Evolutionary conservation across 2,797 vertebrate species (phyloP).

Genomic region (Emys orbicularis): DNA sequence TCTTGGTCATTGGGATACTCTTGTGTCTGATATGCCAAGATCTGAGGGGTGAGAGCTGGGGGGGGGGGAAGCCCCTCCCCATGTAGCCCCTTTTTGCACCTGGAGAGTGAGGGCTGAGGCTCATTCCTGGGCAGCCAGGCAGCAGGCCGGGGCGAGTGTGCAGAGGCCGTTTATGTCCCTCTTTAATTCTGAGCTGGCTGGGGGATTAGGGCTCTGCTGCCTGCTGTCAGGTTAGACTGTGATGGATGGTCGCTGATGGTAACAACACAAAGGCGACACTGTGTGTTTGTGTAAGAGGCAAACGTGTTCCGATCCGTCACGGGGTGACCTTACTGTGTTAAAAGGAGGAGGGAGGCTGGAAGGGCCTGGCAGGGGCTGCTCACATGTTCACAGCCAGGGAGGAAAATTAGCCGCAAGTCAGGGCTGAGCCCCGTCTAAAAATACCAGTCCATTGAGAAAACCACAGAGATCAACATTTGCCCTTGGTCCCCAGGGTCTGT

Average conservation of each 20-base stretch:
- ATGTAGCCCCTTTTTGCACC: background rate
- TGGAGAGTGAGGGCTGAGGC: background rate
- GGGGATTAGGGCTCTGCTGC: conserved; percentile 85
- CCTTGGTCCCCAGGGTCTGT: background rate
- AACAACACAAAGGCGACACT: conserved; percentile 91
- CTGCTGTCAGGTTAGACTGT: conserved; percentile 94
- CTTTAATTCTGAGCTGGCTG: conserved; percentile 6
- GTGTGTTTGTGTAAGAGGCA: conserved; percentile 81
- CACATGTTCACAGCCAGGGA: background rate
- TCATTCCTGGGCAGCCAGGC: background rate
- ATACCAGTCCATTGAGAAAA: conserved; percentile 66
- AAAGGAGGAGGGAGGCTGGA: background rate
- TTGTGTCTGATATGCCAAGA: background rate
- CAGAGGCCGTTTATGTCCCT: background rate
- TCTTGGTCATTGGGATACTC: background rate
- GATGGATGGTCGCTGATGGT: conserved; percentile 96
- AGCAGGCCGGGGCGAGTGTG: background rate
- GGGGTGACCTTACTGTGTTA: conserved; percentile 69
- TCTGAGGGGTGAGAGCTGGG: background rate
- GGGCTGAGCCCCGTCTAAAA: conserved; percentile 73
- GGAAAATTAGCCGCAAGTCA: background rate
- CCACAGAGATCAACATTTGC: background rate
- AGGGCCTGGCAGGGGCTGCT: conserved; percentile 43
- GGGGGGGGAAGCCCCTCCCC: background rate
- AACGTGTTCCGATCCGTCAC: conserved; percentile 94